Evolutionary conservation across 2,113 vertebrate genomes (phyloP), one percentile per base, ranked within the genome.

Genomic region (Bubalus kerabau): DNA sequence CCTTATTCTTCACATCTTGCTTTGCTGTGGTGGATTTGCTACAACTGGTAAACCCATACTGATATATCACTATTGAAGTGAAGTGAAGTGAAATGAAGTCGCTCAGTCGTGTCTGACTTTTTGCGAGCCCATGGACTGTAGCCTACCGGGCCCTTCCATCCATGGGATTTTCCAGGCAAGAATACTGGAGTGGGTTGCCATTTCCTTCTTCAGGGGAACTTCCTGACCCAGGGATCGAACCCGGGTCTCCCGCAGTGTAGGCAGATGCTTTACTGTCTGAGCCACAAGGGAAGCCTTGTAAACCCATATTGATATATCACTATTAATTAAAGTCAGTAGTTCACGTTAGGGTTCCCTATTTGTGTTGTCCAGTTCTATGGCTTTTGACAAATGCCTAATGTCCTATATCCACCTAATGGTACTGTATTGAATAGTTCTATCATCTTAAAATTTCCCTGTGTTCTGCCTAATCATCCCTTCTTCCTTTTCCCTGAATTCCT

Each of bases 241-340:
- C 28, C 0, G 6, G 28, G 13, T 62, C 60, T 62, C 60, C 60
- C 3, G 1, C 60, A 32, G 13, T 62, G 60, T 62, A 62, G 60
- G 60, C 60, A 62, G 28, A 62, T 0, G 3, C 60, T 62, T 62
- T 62, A 30, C 13, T 1, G 0, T 62, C 60, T 62, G 28, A 30
- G 13, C 28, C 60, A 15, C 60, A 30, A 30, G 60, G 28, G 60
- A 62, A 62, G 60, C 13, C 60, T 28, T 62, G 40, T 43, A 83
- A 91, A 46, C 40, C 50, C 24, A n/a, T 83, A 80, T 16, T 54
- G 80, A 50, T 26, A 50, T 24, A 30, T 74, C 64, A n/a, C 32
- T 71, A 26, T 52, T 93, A 83, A 43, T n/a, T 59, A 57, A 60
- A 54, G 74, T 48, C 17, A 24, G 40, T 59, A 26, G 24, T 90